Evolutionary conservation across 2,888 invertebrate species (phyloP), one percentile per base, ranked within the genome.

Genomic region (Cosmorhoe ocellata): DNA sequence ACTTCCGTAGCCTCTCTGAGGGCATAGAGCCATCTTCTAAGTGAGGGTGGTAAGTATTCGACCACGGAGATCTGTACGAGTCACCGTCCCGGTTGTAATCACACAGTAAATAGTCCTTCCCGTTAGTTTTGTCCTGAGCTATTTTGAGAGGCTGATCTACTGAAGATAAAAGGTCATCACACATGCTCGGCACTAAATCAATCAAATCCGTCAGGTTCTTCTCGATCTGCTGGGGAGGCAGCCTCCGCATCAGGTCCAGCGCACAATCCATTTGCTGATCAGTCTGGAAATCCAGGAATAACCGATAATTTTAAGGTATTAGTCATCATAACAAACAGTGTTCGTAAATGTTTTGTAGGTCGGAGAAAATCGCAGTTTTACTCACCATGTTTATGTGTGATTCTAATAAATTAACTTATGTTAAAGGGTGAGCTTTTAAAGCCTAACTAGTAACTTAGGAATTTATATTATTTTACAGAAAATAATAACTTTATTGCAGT

Each of bases 11-110:
- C 67, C 96, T 93, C 74, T 99, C 99, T 10, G 99, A 98, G 9
- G 99, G 99, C 96, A 99, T 96, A 10, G 98, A 97, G 1, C 99
- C 99, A 91, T 99, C 99, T 82, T 99, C 99, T 61, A 99, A 86
- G 0, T 98, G 97, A 10, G 99, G 99, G 81, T 99, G 98, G 74
- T 99, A 99, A 0, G 96, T 96, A 84, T 99, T 99, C 63, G 98
- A 99, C 99, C 99, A 99, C 1, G 99, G 99, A 12, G 99, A 99
- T 72, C 97, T 94, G 87, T 99, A 99, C 0, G 98, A 99, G 88
- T 99, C 99, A 13, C 99, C 99, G 84, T 99, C 99, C 65, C 99
- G 93, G 86, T 99, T 99, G 80, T 99, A 99, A 90, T 99, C 99
- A 84, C 99, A 99, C 13, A 99, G 90, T 52, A 99, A 92, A 84